Conservation (phyloP, 1,140 invertebrate species). For the Trichonephila inaurata region DNA sequence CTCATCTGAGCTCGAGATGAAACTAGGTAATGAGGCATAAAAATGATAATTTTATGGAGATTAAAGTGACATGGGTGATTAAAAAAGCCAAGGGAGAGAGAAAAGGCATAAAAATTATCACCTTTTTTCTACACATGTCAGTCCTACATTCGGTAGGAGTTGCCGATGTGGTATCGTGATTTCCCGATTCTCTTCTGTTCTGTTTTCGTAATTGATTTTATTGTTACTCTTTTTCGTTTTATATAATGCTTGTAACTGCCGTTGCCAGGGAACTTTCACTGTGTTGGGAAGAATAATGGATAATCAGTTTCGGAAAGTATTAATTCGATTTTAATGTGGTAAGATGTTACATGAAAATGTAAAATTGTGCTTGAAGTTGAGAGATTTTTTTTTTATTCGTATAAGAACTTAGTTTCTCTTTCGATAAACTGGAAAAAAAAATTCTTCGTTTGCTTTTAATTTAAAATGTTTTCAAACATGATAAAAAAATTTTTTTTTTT, state of each 20-base stretch:
- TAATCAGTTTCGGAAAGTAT: not conserved
- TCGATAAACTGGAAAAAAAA: too few species aligned
- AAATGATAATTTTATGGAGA: conserved; percentile 56
- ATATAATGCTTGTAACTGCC: not conserved
- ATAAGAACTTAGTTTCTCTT: too few species aligned
- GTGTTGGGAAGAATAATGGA: not conserved
- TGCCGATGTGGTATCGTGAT: not conserved
- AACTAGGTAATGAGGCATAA: conserved; percentile 32
- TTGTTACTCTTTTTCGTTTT: not conserved
- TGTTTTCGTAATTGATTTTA: not conserved
- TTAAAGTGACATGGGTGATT: conserved; percentile 30
- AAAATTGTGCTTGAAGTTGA: too few species aligned
- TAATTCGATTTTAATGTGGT: too few species aligned
- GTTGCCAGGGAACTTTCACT: not conserved
- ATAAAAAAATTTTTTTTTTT: too few species aligned
- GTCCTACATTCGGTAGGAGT: not conserved
- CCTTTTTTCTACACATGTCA: not conserved
- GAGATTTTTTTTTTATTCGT: too few species aligned
- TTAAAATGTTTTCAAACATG: too few species aligned
- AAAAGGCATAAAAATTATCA: conserved; percentile 22
- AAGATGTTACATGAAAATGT: too few species aligned
- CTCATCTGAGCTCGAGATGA: not conserved
- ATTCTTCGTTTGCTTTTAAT: too few species aligned
- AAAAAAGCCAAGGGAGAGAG: not conserved
- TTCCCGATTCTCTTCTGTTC: not conserved